Evolutionary conservation across 1,140 invertebrate genomes (phyloP), one percentile per base, ranked within the genome.

Genomic region (Halotydeus destructor): DNA sequence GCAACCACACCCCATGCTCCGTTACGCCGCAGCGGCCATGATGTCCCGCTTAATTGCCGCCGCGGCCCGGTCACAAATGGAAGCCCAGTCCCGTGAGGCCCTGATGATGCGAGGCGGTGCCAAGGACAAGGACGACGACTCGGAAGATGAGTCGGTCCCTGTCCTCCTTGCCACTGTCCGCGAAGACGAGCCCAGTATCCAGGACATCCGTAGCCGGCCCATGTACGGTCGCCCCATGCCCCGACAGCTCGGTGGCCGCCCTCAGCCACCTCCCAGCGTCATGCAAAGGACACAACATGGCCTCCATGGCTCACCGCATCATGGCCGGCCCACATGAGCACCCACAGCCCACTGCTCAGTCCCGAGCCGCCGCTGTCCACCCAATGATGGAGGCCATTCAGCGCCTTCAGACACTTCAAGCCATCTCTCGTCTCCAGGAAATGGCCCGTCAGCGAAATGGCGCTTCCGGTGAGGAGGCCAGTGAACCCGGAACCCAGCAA

Each of bases 161-260:
- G 31, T 43, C 12, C 24, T 43, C 14, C 16, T 43, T 18, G 41
- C 41, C 8, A 43, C 31, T 11, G 28, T 43, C 22, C 23, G 41
- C 26, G 30, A 32, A 25, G 24, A 43, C 18, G 14, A 30, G 6
- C 41, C 41, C 14, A 21, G 33, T 12, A 18, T 19, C 6, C 8
- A 18, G 19, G 12, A 11, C 12, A 39, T 39, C 8, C 28, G 28
- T 23, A n/a, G n/a, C n/a, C n/a, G n/a, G n/a, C 41, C 41, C n/a
- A 43, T 43, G 41, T 43, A 43, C 21, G 41, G 41, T 16, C 41
- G 41, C 9, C 41, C 41, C 16, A 43, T 43, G 41, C 31, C 41
- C 8, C 12, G 33, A 18, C 32, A 11, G 26, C 41, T n/a, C 5
- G 27, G 34, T 22, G 21, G 19, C 8, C 30, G 26, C 3, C 21